A percentile compares a stretch with the other conserved stretches of the same genome.
phyloP scores from a whole-genome alignment of 2,888 invertebrate species.

The Hypsopygia costalis region DNA sequence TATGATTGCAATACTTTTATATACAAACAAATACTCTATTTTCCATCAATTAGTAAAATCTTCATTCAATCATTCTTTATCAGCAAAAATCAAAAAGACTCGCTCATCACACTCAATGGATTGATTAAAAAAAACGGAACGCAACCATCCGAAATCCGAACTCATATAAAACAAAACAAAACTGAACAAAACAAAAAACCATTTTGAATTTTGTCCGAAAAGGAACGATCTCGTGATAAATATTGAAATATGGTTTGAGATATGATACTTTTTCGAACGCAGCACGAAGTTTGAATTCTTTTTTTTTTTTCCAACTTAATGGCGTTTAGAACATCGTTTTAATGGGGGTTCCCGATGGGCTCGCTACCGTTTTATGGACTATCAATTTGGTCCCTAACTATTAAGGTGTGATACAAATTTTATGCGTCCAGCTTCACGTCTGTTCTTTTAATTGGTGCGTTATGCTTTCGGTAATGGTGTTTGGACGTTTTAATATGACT shows the following conservation, averaged over 20 bases:
- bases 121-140: conserved; percentile 55
- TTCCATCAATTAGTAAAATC: too few relatives aligned
- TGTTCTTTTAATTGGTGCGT: conserved; percentile 29
- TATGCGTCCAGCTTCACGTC: conserved; percentile 22
- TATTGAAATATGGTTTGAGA: conserved; percentile 77
- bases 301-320: conserved; percentile 35
- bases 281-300: conserved; percentile 15
- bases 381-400: conserved; percentile 51
- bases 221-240: conserved; percentile 75
- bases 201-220: conserved; percentile 73
- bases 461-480: conserved; percentile 16
- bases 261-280: conserved; percentile 49
- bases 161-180: conserved; percentile 69
- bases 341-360: conserved; percentile 45
- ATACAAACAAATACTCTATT: too few relatives aligned
- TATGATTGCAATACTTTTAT: too few relatives aligned
- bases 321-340: conserved; percentile 53
- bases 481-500: conserved; percentile 6
- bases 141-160: conserved; percentile 37
- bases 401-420: conserved; percentile 28
- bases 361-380: conserved; percentile 72
- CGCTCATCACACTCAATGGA: too few relatives aligned
- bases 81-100: too few relatives aligned
- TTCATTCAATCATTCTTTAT: too few relatives aligned
- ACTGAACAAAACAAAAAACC: conserved; percentile 41